Evolutionary conservation across 2,797 vertebrate species (phyloP), one percentile per base, ranked within the genome.

Genomic region (Muscicapa striata): DNA sequence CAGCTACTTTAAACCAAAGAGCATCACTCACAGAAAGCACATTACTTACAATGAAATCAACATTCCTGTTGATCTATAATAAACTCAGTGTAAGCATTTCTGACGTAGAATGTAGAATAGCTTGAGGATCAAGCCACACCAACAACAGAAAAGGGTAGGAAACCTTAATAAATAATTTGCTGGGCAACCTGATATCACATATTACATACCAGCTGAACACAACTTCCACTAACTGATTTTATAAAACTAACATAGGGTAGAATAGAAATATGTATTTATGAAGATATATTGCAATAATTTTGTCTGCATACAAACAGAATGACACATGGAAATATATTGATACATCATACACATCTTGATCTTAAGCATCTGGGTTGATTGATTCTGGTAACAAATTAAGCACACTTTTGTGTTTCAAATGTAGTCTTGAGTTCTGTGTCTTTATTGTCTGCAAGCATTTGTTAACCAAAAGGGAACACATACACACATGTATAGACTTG

Each of bases 1-100:
- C 7, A 97, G 38, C 63, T 67, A 59, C 86, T 93, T 97, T 73
- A 96, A 87, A 88, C 43, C 40, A 86, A 43, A 90, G 75, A 96
- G 89, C 48, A 84, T 45, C 43, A 91, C 75, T 67, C 36, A 46
- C 5, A 13, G 52, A 85, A 85, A 95, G 29, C 52, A 84, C 82
- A 79, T 78, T 82, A 76, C 45, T 95, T 91, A 84, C 22, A 94
- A 92, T 14, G 40, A 88, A 81, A 91, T 63, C 73, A 62, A 19
- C 61, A 34, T 17, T 16, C 51, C 46, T 57, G 30, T 57, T 89
- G 49, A 73, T 84, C 63, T 76, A 13, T 38, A 58, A 77, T 30
- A 87, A 82, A 87, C 32, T 69, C 67, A 40, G 16, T 23, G 49
- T 36, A 64, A 59, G 72, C 16, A 63, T 69, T 93, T 93, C 69